Conservation (phyloP, 2,888 invertebrate species). For the Apotomis betuletana region DNA sequence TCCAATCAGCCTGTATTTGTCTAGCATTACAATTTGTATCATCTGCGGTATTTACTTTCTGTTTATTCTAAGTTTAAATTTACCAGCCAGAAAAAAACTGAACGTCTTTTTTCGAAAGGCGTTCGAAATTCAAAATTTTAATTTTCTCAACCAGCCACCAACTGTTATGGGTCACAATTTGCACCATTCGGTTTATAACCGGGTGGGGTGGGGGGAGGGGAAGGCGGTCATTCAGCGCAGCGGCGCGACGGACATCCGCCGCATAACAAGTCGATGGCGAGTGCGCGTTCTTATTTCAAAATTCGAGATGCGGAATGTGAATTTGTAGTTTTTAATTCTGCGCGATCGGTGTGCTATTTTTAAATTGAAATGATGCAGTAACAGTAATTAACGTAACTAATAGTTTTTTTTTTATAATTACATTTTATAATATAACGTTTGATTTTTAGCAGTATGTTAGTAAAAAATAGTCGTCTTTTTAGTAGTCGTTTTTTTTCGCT, state of each 20-base stretch:
- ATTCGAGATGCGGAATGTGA: conserved; percentile 46
- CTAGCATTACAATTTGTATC: neutral
- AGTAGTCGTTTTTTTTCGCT: too few relatives aligned
- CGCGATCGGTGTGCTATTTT: conserved; percentile 46
- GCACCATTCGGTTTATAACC: conserved; percentile 78
- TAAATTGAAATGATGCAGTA: neutral
- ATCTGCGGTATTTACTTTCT: neutral
- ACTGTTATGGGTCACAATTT: conserved; percentile 79
- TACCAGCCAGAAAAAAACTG: neutral
- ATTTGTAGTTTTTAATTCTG: conserved; percentile 58
- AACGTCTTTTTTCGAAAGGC: neutral
- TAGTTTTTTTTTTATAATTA: too few relatives aligned
- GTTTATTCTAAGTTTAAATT: neutral
- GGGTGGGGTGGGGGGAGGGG: conserved; percentile 69
- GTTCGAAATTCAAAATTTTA: conserved; percentile 36
- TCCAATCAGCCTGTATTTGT: neutral
- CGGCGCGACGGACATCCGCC: conserved; percentile 84
- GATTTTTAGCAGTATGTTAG: neutral
- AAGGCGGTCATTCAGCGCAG: conserved; percentile 82
- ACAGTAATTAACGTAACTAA: too few relatives aligned
- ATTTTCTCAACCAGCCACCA: conserved; percentile 39
- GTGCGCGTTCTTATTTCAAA: conserved; percentile 74
- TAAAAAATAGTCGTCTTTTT: too few relatives aligned
- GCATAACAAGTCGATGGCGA: conserved; percentile 83
- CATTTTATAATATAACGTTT: neutral